Conservation (phyloP, 2,888 invertebrate genomes). For the Lepetodrilus schrolli region DNA sequence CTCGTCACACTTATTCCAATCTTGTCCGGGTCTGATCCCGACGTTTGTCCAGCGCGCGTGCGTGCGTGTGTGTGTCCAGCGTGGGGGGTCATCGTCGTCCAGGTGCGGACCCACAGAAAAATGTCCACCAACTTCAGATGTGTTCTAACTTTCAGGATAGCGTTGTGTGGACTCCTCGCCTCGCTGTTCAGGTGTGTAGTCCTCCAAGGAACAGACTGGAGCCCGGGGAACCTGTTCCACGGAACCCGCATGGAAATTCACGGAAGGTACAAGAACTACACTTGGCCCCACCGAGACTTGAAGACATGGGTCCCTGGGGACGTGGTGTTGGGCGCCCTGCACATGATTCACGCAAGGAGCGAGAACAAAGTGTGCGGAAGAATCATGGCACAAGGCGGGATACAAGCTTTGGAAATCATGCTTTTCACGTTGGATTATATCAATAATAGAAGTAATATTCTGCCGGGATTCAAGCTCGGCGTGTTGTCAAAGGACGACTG, state of each 20-base stretch:
- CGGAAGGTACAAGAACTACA: slow-evolving; percentile 61
- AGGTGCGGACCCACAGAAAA: neutral
- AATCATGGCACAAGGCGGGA: slow-evolving; percentile 91
- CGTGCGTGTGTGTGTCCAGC: neutral
- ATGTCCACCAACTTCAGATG: neutral
- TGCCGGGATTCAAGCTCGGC: slow-evolving; percentile 87
- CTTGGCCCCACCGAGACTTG: slow-evolving; percentile 71
- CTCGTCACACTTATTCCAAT: neutral
- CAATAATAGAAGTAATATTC: slow-evolving; percentile 77
- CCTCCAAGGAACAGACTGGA: neutral
- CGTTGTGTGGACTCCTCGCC: neutral
- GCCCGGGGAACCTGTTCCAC: neutral
- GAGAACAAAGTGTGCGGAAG: slow-evolving; percentile 92
- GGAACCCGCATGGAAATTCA: slow-evolving; percentile 43
- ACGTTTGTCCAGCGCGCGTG: too few species aligned
- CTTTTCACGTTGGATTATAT: slow-evolving; percentile 90
- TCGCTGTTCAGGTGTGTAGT: slow-evolving; percentile 11
- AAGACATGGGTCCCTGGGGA: slow-evolving; percentile 92
- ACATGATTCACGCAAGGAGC: slow-evolving; percentile 93
- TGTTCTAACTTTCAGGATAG: neutral
- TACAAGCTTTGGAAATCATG: slow-evolving; percentile 91
- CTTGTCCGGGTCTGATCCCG: too few species aligned
- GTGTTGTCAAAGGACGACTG: slow-evolving; percentile 94
- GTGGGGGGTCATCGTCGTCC: too few species aligned
- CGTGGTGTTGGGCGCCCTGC: slow-evolving; percentile 89